phyloP scores from a whole-genome alignment of 2,888 invertebrate genomes.

The Caenorhabditis virilis region DNA sequence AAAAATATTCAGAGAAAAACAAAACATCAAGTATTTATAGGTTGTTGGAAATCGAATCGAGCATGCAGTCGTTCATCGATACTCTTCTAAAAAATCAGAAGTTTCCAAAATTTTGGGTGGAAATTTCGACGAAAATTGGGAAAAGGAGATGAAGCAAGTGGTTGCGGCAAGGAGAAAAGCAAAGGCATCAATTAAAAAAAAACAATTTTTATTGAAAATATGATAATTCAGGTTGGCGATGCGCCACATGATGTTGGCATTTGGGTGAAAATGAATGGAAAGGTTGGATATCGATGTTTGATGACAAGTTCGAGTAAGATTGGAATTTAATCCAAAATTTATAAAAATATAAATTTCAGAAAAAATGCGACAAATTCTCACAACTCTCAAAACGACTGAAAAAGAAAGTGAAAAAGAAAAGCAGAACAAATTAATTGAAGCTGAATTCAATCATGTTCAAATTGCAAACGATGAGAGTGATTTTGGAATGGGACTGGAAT shows the following conservation, averaged over 20 bases:
- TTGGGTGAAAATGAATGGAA: slow-evolving; percentile 3
- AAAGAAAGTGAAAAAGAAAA: not conserved
- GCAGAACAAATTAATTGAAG: not conserved
- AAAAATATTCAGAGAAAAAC: not conserved
- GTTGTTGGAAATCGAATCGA: slow-evolving; percentile 5
- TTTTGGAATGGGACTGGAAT: slow-evolving; percentile 86
- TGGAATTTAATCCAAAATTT: not conserved
- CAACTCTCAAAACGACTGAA: not conserved
- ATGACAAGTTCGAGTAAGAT: not conserved
- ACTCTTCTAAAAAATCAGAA: not conserved
- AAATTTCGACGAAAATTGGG: not conserved
- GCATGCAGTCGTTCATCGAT: not conserved
- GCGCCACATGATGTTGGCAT: slow-evolving; percentile 3
- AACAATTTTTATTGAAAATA: not conserved
- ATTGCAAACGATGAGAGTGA: slow-evolving; percentile 94
- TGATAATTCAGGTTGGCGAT: not conserved
- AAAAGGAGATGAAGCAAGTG: slow-evolving; percentile 3
- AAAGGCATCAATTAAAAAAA: too few species aligned
- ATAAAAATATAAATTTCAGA: not conserved
- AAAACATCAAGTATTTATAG: not conserved
- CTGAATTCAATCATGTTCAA: slow-evolving; percentile 69
- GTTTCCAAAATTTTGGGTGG: not conserved
- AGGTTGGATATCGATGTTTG: slow-evolving; percentile 7
- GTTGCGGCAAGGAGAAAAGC: not conserved
- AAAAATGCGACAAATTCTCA: not conserved